These are phyloP conservation scores for Peucedramus taeniatus DNA, from an alignment of 2,113 vertebrate genomes.

Conservation along the genomic window DNA sequence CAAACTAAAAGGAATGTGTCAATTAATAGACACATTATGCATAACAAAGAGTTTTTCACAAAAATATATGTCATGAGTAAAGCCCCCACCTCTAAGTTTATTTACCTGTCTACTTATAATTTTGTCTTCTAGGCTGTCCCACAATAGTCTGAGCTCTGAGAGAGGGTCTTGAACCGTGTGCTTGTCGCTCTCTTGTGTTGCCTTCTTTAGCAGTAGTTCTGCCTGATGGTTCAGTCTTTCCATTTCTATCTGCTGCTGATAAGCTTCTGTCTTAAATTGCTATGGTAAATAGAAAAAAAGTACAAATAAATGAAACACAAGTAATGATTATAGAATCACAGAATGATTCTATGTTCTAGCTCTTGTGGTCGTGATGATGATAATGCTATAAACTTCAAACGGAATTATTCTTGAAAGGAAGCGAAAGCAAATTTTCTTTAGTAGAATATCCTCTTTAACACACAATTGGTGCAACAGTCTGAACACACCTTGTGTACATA, in stretches of 20 bases:
- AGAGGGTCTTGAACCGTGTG: slow-evolving; percentile 89
- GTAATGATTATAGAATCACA: not conserved
- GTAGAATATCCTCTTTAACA: not conserved
- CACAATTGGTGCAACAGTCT: not conserved
- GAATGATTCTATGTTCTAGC: not conserved
- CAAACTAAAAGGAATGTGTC: not conserved
- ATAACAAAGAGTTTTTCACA: not conserved
- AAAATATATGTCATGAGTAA: not conserved
- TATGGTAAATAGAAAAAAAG: slow-evolving; percentile 46
- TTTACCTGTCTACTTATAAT: slow-evolving; percentile 92
- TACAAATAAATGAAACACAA: not conserved
- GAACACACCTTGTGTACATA: not conserved
- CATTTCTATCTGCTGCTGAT: slow-evolving; percentile 98
- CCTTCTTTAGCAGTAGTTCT: slow-evolving; percentile 90
- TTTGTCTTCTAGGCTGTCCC: slow-evolving; percentile 90
- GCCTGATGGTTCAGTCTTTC: slow-evolving; percentile 94
- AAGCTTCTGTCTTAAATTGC: slow-evolving; percentile 94
- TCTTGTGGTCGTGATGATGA: not conserved
- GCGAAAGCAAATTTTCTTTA: not conserved
- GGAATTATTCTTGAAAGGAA: not conserved
- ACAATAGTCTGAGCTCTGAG: slow-evolving; percentile 88
- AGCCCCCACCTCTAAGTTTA: not conserved
- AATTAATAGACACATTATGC: not conserved
- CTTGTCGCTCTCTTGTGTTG: slow-evolving; percentile 84
- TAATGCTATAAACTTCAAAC: not conserved